Conservation (phyloP, 2,113 vertebrate species). For the Falco punctatus region DNA sequence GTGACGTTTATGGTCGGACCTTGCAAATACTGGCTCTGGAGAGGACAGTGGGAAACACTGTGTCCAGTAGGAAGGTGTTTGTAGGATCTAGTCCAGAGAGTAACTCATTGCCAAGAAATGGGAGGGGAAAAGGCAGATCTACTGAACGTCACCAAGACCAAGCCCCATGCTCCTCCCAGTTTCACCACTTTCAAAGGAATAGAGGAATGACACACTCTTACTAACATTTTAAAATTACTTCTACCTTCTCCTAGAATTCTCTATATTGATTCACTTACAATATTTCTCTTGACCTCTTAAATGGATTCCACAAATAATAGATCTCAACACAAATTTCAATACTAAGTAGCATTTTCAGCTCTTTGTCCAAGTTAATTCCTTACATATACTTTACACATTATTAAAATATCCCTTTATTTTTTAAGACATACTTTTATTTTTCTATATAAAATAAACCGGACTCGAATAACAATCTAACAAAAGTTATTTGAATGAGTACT, state of each 20-base stretch:
- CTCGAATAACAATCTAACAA: neutral
- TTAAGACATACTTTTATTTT: neutral
- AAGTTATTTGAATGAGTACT: neutral
- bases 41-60: neutral
- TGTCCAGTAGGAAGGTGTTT: neutral
- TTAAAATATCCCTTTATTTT: neutral
- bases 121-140: neutral
- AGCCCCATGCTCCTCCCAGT: neutral
- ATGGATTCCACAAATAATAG: neutral
- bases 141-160: neutral
- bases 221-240: neutral
- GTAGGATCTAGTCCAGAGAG: neutral
- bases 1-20: neutral
- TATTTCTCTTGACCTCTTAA: neutral
- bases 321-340: neutral
- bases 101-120: conserved; percentile 6
- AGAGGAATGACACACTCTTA: neutral
- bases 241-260: neutral
- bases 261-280: neutral
- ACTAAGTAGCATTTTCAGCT: conserved; percentile 24
- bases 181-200: neutral
- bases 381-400: neutral
- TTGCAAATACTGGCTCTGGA: neutral
- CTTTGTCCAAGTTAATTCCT: conserved; percentile 8
- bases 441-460: neutral